Conservation (phyloP, 35 echinoderm and acorn worm species). For the Eucidaris tribuloides region DNA sequence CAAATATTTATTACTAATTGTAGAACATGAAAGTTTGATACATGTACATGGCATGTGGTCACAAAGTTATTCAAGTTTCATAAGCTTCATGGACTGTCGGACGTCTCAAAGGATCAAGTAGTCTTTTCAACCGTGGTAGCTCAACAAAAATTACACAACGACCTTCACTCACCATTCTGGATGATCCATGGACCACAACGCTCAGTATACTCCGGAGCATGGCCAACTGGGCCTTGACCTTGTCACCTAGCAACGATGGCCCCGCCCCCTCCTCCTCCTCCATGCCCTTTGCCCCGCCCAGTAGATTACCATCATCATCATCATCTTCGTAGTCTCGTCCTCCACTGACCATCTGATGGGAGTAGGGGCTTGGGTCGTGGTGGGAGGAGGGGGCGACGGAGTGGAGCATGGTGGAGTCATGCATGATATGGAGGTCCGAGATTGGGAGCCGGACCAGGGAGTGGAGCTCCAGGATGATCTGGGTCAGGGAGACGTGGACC, state of each 20-base stretch:
- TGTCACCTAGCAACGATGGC: slow-evolving; percentile 10
- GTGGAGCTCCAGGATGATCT: slow-evolving; percentile 28
- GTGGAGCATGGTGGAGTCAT: not conserved
- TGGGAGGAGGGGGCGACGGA: not conserved
- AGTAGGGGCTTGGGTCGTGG: no score
- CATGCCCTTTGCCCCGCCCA: no score
- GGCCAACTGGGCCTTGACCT: slow-evolving; percentile 11
- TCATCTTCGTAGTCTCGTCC: not conserved
- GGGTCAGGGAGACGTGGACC: not conserved
- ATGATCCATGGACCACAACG: slow-evolving; percentile 12
- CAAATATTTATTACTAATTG: no score
- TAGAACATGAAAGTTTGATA: no score
- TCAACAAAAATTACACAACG: no score
- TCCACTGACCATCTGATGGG: not conserved
- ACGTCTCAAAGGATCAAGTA: no score
- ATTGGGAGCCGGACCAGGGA: slow-evolving; percentile 5
- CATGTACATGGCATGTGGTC: no score
- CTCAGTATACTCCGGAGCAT: slow-evolving; percentile 5
- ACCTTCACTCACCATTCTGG: slow-evolving; percentile 6
- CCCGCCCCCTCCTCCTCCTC: not conserved
- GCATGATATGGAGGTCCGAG: slow-evolving; percentile 11
- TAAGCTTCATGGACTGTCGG: no score
- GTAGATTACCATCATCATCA: not conserved
- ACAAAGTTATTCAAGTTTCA: no score
- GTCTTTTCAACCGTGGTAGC: no score